A percentile compares a stretch with the other conserved stretches of the same genome.
phyloP scores from a whole-genome alignment of 2,888 invertebrate species.

The Apotomis capreana region DNA sequence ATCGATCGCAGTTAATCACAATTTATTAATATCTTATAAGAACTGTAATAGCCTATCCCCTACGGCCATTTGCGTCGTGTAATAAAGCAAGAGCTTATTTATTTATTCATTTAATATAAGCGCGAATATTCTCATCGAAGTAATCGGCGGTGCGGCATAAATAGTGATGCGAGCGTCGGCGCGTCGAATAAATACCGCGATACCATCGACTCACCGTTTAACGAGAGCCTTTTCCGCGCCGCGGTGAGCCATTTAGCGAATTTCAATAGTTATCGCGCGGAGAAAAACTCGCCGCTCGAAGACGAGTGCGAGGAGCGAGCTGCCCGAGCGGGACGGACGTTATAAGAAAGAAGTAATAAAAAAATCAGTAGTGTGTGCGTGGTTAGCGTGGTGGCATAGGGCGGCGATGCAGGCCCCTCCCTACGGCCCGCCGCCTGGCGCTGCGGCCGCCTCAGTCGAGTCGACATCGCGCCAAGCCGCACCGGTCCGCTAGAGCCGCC shows the following conservation, averaged over 20 bases:
- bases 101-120: conserved; percentile 63
- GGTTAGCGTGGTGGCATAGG: conserved; percentile 80
- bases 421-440: conserved; percentile 72
- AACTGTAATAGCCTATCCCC: conserved; percentile 47
- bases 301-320: conserved; percentile 61
- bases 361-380: conserved; percentile 80
- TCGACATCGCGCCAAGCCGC: conserved; percentile 74
- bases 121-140: conserved; percentile 59
- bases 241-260: conserved; percentile 83
- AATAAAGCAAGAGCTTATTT: conserved; percentile 59
- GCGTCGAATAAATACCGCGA: conserved; percentile 78
- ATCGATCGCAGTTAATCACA: conserved; percentile 48
- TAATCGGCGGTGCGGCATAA: conserved; percentile 69
- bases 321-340: conserved; percentile 74
- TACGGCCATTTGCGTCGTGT: conserved; percentile 55
- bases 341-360: conserved; percentile 82
- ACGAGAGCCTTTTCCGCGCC: conserved; percentile 82
- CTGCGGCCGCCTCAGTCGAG: conserved; percentile 76
- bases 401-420: conserved; percentile 81
- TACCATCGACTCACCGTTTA: conserved; percentile 80
- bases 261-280: conserved; percentile 83
- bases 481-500: conserved; percentile 68
- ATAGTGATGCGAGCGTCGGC: conserved; percentile 71
- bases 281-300: conserved; percentile 77
- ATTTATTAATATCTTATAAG: conserved; percentile 50